phyloP scores from a whole-genome alignment of 1,140 invertebrate genomes.

The Hylyphantes graminicola region DNA sequence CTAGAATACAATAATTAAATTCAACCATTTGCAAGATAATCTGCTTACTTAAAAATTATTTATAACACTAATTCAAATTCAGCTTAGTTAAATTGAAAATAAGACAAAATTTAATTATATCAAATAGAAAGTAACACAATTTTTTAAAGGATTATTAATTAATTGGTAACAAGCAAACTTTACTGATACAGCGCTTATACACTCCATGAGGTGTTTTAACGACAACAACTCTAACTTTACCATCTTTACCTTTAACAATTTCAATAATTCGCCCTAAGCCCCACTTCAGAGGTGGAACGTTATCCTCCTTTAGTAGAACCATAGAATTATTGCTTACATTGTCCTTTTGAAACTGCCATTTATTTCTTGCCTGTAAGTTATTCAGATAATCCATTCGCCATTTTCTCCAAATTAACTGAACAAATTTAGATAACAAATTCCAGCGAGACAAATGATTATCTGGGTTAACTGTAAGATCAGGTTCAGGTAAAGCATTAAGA shows the following conservation, averaged over 20 bases:
- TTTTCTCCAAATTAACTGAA: constrained; percentile 2
- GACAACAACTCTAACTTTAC: not conserved
- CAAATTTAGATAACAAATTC: not conserved
- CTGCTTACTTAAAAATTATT: no score
- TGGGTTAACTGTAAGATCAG: not conserved
- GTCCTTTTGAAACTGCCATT: not conserved
- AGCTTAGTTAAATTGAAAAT: no score
- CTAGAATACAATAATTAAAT: no score
- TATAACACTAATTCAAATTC: no score
- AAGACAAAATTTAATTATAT: no score
- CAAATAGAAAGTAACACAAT: no score
- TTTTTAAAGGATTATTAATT: no score
- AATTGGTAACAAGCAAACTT: not conserved
- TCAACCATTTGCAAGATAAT: no score
- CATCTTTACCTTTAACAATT: not conserved
- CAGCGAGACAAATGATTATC: not conserved
- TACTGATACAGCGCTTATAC: not conserved
- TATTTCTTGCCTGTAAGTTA: not conserved
- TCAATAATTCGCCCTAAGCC: not conserved
- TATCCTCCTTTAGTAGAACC: not conserved
- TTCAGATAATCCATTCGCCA: constrained; percentile 14
- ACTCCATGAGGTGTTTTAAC: not conserved
- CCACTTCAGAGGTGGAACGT: not conserved
- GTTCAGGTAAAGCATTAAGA: not conserved
- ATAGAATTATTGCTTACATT: not conserved